Evolutionary conservation across 1,140 invertebrate species (phyloP), one percentile per base, ranked within the genome.

Genomic region (Magallana gigas): DNA sequence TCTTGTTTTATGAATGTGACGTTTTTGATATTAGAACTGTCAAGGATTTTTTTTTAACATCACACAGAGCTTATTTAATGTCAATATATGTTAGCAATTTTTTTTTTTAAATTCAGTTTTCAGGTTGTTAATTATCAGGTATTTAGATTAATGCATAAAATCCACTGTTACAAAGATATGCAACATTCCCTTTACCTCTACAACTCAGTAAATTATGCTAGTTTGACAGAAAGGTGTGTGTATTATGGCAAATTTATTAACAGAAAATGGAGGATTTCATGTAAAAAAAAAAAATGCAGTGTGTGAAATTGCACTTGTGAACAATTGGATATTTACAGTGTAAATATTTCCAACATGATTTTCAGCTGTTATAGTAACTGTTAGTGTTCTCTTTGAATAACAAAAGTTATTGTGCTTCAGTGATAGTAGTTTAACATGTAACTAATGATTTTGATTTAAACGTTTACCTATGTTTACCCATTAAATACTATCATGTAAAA

Each of bases 21-120:
- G 36, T 48, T 76, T 36, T 76, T 68, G 64, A 68, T 18, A 68
- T 76, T 76, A 4, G n/a, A 68, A 18, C 18, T 12, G 60, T 62
- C 60, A 76, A 76, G 18, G 18, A 76, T 76, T 76, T 76, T 76
- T 48, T 76, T 12, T 76, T 76, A 76, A 18, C 23, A 36, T 36
- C 23, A 36, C 14, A 29, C n/a, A 29, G 12, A 36, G 68, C 18
- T 76, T 48, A 48, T 5, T 9, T 29, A 48, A 5, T 76, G 68
- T 76, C 68, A 76, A 76, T 16, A 12, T n/a, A 64, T 64, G 60
- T 64, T 48, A n/a, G 60, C 18, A 18, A 16, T n/a, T 0, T n/a
- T n/a, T 7, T n/a, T 76, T 29, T 12, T 76, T 12, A 8, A 23
- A 3, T 76, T 29, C 18, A 76, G 12, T 36, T 76, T 36, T 36